Conservation (phyloP, 2,797 vertebrate species). For the Salmo trutta region DNA sequence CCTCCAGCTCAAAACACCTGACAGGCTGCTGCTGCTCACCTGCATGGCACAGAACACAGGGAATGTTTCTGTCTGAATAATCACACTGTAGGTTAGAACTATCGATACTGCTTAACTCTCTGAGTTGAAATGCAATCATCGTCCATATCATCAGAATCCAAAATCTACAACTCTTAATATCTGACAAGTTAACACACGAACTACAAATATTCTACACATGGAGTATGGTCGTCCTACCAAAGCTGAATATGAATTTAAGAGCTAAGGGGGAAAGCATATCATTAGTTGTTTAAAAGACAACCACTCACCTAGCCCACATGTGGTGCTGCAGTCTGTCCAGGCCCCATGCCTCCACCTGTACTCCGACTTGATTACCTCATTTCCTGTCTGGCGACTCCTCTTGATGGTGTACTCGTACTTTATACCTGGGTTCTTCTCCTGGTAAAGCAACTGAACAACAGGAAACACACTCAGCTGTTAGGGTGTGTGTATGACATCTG, state of each 20-base stretch:
- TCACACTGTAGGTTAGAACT: too few relatives aligned
- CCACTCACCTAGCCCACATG: constrained; percentile 86
- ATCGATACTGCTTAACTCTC: too few relatives aligned
- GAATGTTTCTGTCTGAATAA: too few relatives aligned
- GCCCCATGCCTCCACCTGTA: constrained; percentile 88
- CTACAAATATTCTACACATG: neutral
- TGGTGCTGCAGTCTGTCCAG: constrained; percentile 92
- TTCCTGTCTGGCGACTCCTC: constrained; percentile 79
- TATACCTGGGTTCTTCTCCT: constrained; percentile 91
- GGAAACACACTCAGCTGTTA: neutral
- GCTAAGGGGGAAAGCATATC: neutral
- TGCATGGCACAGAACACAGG: constrained; percentile 39
- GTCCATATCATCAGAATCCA: too few relatives aligned
- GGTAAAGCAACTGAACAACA: constrained; percentile 86
- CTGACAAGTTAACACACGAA: neutral
- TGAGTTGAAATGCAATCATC: too few relatives aligned
- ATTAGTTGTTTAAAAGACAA: neutral
- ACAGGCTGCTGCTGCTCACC: constrained; percentile 85
- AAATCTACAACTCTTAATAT: too few relatives aligned
- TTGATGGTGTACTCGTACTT: constrained; percentile 87
- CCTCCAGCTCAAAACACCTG: constrained; percentile 80
- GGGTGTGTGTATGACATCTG: neutral
- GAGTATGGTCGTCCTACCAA: too few relatives aligned
- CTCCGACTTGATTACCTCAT: constrained; percentile 81
- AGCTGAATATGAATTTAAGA: too few relatives aligned